Evolutionary conservation across 2,113 vertebrate species (phyloP).

Genomic region (Crypturellus undulatus): DNA sequence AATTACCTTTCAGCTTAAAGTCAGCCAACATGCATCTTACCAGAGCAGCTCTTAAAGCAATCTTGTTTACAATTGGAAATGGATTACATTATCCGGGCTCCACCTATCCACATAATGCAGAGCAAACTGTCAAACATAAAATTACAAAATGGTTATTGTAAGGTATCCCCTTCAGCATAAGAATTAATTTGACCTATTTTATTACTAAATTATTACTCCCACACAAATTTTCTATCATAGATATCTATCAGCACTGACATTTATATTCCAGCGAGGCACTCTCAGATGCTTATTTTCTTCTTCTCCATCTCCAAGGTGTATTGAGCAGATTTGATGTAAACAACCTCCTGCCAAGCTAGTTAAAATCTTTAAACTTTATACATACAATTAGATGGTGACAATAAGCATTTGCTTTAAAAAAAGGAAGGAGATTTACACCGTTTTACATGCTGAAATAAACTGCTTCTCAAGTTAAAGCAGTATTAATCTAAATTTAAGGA

Average conservation of each 20-base stretch:
- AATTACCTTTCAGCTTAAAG: slow-evolving; percentile 67
- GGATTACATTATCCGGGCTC: slow-evolving; percentile 65
- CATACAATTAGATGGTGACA: slow-evolving; percentile 54
- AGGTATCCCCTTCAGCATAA: slow-evolving; percentile 70
- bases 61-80: slow-evolving; percentile 65
- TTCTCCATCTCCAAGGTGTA: slow-evolving; percentile 55
- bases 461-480: not conserved
- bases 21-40: slow-evolving; percentile 55
- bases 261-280: slow-evolving; percentile 60
- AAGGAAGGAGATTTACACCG: not conserved
- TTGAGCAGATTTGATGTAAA: slow-evolving; percentile 62
- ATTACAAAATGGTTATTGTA: slow-evolving; percentile 69
- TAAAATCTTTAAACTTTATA: slow-evolving; percentile 68
- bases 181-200: slow-evolving; percentile 74
- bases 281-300: slow-evolving; percentile 48
- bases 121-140: slow-evolving; percentile 68
- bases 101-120: slow-evolving; percentile 63
- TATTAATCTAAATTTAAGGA: slow-evolving; percentile 36
- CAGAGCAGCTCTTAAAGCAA: slow-evolving; percentile 72
- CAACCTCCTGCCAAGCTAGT: slow-evolving; percentile 54
- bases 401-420: slow-evolving; percentile 3
- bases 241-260: slow-evolving; percentile 64
- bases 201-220: slow-evolving; percentile 76
- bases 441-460: slow-evolving; percentile 21
- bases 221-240: slow-evolving; percentile 69